Evolutionary conservation across 35 echinoderm and acorn worm genomes (phyloP).

Genomic region (Ophiothrix spiculata): DNA sequence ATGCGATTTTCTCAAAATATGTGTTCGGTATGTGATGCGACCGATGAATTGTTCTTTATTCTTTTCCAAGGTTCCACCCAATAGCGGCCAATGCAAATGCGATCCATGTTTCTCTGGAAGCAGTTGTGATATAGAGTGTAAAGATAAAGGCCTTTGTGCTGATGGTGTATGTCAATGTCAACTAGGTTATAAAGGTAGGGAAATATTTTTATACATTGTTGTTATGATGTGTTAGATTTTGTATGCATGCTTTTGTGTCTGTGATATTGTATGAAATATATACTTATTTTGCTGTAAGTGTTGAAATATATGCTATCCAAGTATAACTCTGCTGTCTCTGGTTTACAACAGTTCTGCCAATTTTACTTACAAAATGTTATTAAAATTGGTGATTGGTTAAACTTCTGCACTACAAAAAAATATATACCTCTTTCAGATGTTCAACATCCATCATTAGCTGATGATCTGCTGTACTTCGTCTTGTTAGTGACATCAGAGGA

Average conservation of each 20-base stretch:
- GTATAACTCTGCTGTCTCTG: background rate
- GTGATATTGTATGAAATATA: background rate
- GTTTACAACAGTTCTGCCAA: background rate
- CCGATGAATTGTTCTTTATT: background rate
- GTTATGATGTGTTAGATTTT: background rate
- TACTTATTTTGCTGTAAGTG: background rate
- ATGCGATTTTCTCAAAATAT: background rate
- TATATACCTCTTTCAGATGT: too few species aligned
- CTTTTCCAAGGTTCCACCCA: constrained; percentile 26
- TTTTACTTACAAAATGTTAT: background rate
- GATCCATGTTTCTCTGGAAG: constrained; percentile 63
- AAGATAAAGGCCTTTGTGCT: constrained; percentile 47
- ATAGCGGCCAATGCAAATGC: constrained; percentile 51
- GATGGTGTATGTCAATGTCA: constrained; percentile 28
- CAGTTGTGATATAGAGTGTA: constrained; percentile 74
- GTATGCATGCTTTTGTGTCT: background rate
- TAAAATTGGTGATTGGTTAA: background rate
- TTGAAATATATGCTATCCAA: background rate
- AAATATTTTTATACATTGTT: background rate
- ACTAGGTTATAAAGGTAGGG: constrained; percentile 34
- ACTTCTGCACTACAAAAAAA: too few species aligned
- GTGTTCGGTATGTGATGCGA: background rate
- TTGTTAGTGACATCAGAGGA: too few species aligned
- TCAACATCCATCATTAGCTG: too few species aligned
- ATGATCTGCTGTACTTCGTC: too few species aligned